phyloP scores from a whole-genome alignment of 2,113 vertebrate species.

The Phoxinus phoxinus region DNA sequence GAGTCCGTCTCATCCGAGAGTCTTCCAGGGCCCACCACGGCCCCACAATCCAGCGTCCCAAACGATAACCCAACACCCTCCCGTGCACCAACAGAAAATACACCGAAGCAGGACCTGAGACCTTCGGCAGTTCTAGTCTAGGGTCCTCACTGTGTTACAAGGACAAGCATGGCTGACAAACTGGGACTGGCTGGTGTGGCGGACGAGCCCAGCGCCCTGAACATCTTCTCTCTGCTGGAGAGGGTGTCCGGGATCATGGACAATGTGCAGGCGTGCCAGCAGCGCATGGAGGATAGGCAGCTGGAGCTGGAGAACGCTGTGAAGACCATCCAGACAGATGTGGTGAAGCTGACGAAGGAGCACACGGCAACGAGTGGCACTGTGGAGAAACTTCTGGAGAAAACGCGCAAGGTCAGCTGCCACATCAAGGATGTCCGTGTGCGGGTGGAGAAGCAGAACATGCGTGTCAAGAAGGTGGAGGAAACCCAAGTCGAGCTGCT shows the following conservation, averaged over 20 bases:
- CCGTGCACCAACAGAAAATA: slow-evolving; percentile 5
- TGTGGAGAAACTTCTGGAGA: slow-evolving; percentile 89
- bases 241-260: slow-evolving; percentile 93
- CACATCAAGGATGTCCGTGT: slow-evolving; percentile 92
- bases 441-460: slow-evolving; percentile 88
- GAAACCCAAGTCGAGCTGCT: slow-evolving; percentile 92
- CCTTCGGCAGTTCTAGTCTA: background rate
- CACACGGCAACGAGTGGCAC: slow-evolving; percentile 83
- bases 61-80: slow-evolving; percentile 25
- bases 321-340: slow-evolving; percentile 89
- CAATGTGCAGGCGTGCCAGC: slow-evolving; percentile 89
- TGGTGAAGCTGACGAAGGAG: slow-evolving; percentile 87
- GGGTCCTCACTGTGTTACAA: slow-evolving; percentile 39
- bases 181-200: slow-evolving; percentile 71
- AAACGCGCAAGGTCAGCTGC: slow-evolving; percentile 91
- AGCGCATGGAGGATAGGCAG: slow-evolving; percentile 92
- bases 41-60: slow-evolving; percentile 58
- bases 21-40: slow-evolving; percentile 23
- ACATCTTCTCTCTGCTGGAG: slow-evolving; percentile 89
- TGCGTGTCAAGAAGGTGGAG: slow-evolving; percentile 88
- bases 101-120: slow-evolving; percentile 23
- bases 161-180: slow-evolving; percentile 76
- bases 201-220: slow-evolving; percentile 83
- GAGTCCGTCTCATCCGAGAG: slow-evolving; percentile 37
- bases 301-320: slow-evolving; percentile 87